phyloP scores from a whole-genome alignment of 2,888 invertebrate species.

The Imbricaverruca yamaguchii region DNA sequence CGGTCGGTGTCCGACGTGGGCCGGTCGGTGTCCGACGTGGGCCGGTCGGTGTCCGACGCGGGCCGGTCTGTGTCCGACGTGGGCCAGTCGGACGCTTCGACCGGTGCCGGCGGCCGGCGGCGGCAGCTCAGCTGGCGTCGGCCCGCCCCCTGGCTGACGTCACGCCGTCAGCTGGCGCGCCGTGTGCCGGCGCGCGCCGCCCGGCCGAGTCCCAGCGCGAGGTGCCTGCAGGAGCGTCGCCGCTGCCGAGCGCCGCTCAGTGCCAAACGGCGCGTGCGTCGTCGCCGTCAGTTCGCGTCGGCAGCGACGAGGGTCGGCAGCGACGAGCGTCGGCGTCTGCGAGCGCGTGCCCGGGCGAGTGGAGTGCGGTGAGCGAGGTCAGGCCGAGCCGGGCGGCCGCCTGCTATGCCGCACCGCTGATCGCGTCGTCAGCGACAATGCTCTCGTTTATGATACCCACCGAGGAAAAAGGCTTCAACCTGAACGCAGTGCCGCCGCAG shows the following conservation, averaged over 20 bases:
- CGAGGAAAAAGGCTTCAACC: constrained; percentile 7
- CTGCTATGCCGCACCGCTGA: neutral
- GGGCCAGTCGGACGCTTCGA: neutral
- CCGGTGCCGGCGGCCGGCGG: neutral
- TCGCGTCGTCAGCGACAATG: neutral
- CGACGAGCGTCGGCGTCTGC: too few species aligned
- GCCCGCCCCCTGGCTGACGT: neutral
- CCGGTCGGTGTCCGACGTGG: too few species aligned
- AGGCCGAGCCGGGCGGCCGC: neutral
- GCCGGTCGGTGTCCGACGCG: neutral
- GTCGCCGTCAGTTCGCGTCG: neutral
- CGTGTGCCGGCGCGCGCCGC: neutral
- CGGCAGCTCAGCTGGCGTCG: neutral
- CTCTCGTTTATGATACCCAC: constrained; percentile 6
- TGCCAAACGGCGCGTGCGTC: neutral
- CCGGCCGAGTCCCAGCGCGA: neutral
- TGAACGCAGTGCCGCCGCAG: neutral
- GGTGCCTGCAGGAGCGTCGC: neutral
- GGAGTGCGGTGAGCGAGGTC: too few species aligned
- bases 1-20: too few species aligned
- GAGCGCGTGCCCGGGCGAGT: too few species aligned
- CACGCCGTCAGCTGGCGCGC: neutral
- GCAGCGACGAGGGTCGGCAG: neutral
- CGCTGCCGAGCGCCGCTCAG: neutral
- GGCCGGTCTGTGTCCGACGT: neutral